phyloP scores from a whole-genome alignment of 2,888 invertebrate species.

The Ichneumon xanthorius region DNA sequence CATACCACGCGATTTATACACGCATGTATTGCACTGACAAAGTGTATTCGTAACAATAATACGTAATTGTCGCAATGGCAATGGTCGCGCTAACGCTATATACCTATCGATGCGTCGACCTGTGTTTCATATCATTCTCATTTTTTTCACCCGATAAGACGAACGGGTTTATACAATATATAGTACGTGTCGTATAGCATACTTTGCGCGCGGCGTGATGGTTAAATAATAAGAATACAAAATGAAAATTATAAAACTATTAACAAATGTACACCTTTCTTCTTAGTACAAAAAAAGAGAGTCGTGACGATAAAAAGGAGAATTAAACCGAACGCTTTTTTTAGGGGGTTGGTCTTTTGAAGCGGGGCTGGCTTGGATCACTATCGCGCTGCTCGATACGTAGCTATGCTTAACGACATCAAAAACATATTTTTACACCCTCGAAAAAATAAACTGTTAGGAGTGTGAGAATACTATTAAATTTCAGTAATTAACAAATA shows the following conservation, averaged over 20 bases:
- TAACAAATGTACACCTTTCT: constrained; percentile 82
- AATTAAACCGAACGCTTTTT: constrained; percentile 31
- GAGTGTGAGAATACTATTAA: neutral
- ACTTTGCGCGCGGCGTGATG: constrained; percentile 61
- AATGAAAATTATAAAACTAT: constrained; percentile 82
- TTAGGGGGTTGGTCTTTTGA: neutral
- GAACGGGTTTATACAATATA: constrained; percentile 36
- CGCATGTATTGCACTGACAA: constrained; percentile 75
- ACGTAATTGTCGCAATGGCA: constrained; percentile 69
- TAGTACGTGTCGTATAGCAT: constrained; percentile 54
- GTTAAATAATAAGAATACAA: constrained; percentile 66
- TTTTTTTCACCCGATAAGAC: constrained; percentile 37
- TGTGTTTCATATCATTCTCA: constrained; percentile 3
- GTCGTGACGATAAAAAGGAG: constrained; percentile 54
- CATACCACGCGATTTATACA: constrained; percentile 59
- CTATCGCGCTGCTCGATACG: constrained; percentile 1
- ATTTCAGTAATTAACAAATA: neutral
- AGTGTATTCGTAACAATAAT: constrained; percentile 64
- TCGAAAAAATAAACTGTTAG: neutral
- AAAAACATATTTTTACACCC: neutral
- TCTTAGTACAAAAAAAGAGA: constrained; percentile 55
- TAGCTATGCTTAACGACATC: neutral
- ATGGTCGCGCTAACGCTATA: constrained; percentile 58
- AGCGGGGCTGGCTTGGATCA: constrained; percentile 43
- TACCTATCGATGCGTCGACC: constrained; percentile 38